Conservation (phyloP, 2,797 vertebrate genomes). For the Dermochelys coriacea region DNA sequence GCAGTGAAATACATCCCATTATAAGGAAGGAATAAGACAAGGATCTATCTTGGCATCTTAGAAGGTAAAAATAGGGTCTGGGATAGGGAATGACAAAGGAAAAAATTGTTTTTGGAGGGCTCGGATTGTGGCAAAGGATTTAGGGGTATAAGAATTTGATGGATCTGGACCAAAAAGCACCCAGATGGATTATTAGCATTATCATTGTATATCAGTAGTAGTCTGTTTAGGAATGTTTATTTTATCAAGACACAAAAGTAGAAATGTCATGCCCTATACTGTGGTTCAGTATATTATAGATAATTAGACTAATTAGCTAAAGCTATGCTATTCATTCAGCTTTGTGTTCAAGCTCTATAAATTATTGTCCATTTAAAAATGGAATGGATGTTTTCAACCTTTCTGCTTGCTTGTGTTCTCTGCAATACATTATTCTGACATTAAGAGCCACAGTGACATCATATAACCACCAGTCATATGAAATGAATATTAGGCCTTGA, state of each 20-base stretch:
- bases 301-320: fast-evolving
- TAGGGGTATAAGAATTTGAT: background rate
- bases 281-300: background rate
- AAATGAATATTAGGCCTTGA: background rate
- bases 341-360: fast-evolving
- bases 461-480: background rate
- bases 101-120: fast-evolving
- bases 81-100: background rate
- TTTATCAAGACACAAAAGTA: background rate
- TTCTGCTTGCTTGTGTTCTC: background rate
- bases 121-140: background rate
- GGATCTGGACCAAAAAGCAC: fast-evolving
- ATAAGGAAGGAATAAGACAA: background rate
- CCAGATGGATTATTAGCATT: background rate
- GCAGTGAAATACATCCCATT: fast-evolving
- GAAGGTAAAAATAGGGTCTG: fast-evolving
- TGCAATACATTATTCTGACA: background rate
- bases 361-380: background rate
- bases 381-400: background rate
- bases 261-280: background rate
- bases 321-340: background rate
- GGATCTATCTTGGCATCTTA: fast-evolving
- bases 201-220: background rate
- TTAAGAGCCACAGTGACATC: background rate
- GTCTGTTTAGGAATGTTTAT: background rate